Conservation (phyloP, 2,113 vertebrate genomes). For the Heptranchias perlo region DNA sequence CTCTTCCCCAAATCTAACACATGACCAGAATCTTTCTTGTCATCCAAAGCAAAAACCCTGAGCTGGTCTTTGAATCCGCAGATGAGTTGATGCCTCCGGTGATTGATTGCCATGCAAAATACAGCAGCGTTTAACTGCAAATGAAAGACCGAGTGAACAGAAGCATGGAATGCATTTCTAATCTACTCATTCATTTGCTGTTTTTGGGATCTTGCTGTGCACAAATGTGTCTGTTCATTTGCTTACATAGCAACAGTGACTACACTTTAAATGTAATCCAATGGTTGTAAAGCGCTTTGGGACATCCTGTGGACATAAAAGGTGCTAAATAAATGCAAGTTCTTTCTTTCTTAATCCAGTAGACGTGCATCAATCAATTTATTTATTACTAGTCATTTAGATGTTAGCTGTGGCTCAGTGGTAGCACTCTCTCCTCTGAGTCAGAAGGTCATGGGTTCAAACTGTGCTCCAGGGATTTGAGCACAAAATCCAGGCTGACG, state of each 20-base stretch:
- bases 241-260: not conserved
- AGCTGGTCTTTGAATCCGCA: constrained; percentile 45
- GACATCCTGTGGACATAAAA: not conserved
- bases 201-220: not conserved
- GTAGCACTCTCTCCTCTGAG: not conserved
- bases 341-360: not conserved
- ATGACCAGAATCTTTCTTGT: constrained; percentile 38
- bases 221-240: not conserved
- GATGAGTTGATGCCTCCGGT: constrained; percentile 44
- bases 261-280: not conserved
- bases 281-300: not conserved
- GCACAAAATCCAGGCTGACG: not conserved
- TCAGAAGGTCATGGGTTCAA: not conserved
- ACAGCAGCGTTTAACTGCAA: constrained; percentile 44
- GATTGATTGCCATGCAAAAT: constrained; percentile 46
- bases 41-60: constrained; percentile 41
- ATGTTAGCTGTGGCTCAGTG: not conserved
- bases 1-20: constrained; percentile 42
- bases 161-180: not conserved
- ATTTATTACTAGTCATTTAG: not conserved
- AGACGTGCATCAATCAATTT: not conserved
- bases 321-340: not conserved
- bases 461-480: not conserved
- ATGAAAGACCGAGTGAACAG: not conserved
- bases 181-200: not conserved